Evolutionary conservation across 2,113 vertebrate species (phyloP), one percentile per base, ranked within the genome.

Genomic region (Psephotus haematonotus): DNA sequence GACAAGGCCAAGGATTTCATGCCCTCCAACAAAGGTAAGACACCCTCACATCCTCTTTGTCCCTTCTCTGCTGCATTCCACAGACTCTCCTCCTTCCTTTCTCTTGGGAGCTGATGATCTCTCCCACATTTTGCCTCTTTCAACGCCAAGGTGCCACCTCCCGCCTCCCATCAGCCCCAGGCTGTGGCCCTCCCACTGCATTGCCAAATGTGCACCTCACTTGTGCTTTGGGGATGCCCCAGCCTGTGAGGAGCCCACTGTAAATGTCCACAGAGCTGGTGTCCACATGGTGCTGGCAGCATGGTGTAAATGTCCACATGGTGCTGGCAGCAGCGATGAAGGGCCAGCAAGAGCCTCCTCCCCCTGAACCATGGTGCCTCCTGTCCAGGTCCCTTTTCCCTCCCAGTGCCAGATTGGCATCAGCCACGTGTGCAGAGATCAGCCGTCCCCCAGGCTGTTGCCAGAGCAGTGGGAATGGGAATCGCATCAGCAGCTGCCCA

Each of bases 1-100:
- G 99, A 99, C 98, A 99, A 99, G 91, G 99, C 99, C 41, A 99
- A 99, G 97, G 99, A 99, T 92, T 99, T 99, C 97, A 99, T 99
- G 99, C 98, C 99, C 57, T 96, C 98, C 84, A 99, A 97, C 94
- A 99, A 98, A 99, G 99, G 99, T 99, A 98, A 31, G 39, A 22
- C 28, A n/a, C 43, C 69, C n/a, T 89, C 55, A 43, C 39, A 1
- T 49, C 63, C 62, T 39, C 69, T 17, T 65, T 78, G 17, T 83
- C 76, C 65, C 57, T 77, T 41, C 80, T 35, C 55, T 82, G 28
- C 63, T 47, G 89, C 83, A 89, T 93, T 82, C 74, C 80, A 18
- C 1, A 0, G 72, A 11, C 77, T 37, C 78, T 62, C 62, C 70
- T 62, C 1, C 0, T 65, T 82, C 87, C 70, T 87, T 62, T 95